These are phyloP conservation scores for Taphrorychus bicolor DNA, from an alignment of 2,888 invertebrate genomes.

Conservation along the genomic window DNA sequence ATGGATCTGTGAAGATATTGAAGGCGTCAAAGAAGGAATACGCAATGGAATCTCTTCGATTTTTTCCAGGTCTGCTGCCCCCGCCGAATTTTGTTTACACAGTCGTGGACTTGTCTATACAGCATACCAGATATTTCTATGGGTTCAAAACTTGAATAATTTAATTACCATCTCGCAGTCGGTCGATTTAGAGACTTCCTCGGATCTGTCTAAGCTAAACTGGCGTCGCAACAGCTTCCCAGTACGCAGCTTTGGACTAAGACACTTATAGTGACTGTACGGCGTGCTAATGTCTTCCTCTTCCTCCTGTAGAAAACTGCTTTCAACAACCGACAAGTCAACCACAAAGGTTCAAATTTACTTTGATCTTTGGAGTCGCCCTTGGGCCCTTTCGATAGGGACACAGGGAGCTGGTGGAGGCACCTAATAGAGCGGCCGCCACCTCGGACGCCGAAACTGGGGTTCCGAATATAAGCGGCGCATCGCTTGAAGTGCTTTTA, in stretches of 20 bases:
- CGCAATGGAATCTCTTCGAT: slow-evolving; percentile 70
- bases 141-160: too few species aligned
- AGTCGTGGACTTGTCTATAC: slow-evolving; percentile 56
- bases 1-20: slow-evolving; percentile 53
- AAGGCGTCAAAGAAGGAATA: slow-evolving; percentile 55
- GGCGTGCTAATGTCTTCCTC: slow-evolving; percentile 74
- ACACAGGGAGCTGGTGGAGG: slow-evolving; percentile 62
- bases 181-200: slow-evolving; percentile 59
- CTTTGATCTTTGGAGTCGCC: slow-evolving; percentile 31
- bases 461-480: slow-evolving; percentile 59
- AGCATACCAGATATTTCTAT: neutral
- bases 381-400: slow-evolving; percentile 50
- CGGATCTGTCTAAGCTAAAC: slow-evolving; percentile 74
- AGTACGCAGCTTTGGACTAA: slow-evolving; percentile 65
- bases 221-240: slow-evolving; percentile 67
- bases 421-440: slow-evolving; percentile 63
- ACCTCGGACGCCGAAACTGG: slow-evolving; percentile 64
- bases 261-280: slow-evolving; percentile 77
- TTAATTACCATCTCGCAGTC: slow-evolving; percentile 54
- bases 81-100: slow-evolving; percentile 73
- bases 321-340: neutral
- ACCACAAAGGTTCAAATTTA: slow-evolving; percentile 5
- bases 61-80: slow-evolving; percentile 73
- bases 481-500: slow-evolving; percentile 62
- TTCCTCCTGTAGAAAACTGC: slow-evolving; percentile 49